Base-by-base conservation (phyloP, 1,140 invertebrate species). In the Nasonia giraulti region DNA sequence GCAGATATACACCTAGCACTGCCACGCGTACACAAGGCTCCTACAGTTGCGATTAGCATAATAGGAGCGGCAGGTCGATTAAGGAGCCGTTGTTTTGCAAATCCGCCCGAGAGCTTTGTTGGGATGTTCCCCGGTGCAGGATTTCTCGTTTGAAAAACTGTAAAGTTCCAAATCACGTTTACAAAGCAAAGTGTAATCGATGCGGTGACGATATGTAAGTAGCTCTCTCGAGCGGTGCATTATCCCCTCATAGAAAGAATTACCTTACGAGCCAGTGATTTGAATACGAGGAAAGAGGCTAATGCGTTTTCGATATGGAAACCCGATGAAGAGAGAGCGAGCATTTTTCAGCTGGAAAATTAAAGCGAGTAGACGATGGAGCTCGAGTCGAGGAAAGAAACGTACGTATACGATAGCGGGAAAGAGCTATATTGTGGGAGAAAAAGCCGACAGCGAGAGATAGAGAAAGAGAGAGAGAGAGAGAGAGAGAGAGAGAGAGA, bases 301-400 rank as follows among this genome's bases (percentile, higher is more conserved):
- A 80, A 80, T 80, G 66, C 62, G 37, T 80, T 80, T 80, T 71
- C 66, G 79, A 80, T 80, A 80, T 80, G 33, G 23, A 68, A 80
- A 69, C 79, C 44, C 79, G 66, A 80, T 44, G 33, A 66, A 69
- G 79, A 40, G 79, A 37, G 33, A 37, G 33, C 2, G 33, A 78
- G 27, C 27, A 78, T 80, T 80, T 66, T 69, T 69, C 79, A 37
- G 44, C n/a, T 40, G 40, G 37, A 44, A 78, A 78, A 78, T 62
- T 62, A 78, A 78, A 78, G 55, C 50, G 76, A 66, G 27, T 27
- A 27, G 6, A 78, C 37, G 27, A 50, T 37, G 40, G 23, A 66
- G 76, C 55, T 5, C 6, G 14, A 6, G 55, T 6, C 55, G 55
- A 6, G 20, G 50, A 62, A 78, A 78, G 50, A 66, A 66, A 10